Conservation (phyloP, 1,140 invertebrate genomes). For the Lepidurus couesii region DNA sequence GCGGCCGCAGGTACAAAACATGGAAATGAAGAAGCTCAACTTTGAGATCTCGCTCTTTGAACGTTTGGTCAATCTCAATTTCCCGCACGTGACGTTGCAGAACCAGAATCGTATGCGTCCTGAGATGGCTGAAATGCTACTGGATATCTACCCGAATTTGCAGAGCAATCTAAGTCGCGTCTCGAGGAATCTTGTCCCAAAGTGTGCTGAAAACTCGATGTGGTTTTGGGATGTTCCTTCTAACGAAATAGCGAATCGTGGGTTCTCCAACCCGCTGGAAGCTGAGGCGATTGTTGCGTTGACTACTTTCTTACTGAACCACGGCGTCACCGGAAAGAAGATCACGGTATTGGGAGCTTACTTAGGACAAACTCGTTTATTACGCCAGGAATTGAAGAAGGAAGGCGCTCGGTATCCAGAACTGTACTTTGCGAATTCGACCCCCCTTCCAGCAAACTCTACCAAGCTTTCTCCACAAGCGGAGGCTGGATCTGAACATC, state of each 20-base stretch:
- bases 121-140: constrained; percentile 38
- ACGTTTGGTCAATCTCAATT: constrained; percentile 39
- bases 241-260: constrained; percentile 12
- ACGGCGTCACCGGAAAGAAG: not conserved
- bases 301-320: constrained; percentile 16
- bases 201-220: constrained; percentile 1
- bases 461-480: not conserved
- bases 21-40: constrained; percentile 38
- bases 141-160: constrained; percentile 31
- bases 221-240: constrained; percentile 1
- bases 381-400: not conserved
- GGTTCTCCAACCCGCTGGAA: constrained; percentile 26
- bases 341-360: constrained; percentile 30
- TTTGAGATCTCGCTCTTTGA: constrained; percentile 43
- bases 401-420: not conserved
- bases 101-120: constrained; percentile 39
- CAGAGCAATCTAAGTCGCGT: constrained; percentile 5
- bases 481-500: not conserved
- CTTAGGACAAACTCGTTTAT: constrained; percentile 14
- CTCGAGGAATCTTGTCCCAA: not conserved
- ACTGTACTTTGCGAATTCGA: not conserved
- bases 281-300: constrained; percentile 24
- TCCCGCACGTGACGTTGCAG: constrained; percentile 23
- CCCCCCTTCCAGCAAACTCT: not conserved
- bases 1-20: constrained; percentile 39